Percentiles rank a stretch among this genome's conserved stretches.
These are phyloP conservation scores for Bos indicus DNA, from an alignment of 2,113 vertebrate genomes.

Conservation along the genomic window DNA sequence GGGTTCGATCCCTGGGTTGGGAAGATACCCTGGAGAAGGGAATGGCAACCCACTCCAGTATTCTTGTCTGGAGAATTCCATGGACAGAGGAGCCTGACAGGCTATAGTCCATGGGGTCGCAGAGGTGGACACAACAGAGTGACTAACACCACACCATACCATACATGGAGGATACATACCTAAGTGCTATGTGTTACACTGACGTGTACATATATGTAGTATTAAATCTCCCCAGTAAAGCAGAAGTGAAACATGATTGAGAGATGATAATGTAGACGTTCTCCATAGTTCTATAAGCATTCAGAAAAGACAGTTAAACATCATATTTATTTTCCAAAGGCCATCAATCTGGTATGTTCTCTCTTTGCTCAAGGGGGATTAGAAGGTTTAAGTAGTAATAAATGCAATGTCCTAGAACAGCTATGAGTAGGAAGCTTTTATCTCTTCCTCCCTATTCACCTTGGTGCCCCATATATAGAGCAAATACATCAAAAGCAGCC, in stretches of 20 bases:
- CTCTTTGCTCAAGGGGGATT: not conserved
- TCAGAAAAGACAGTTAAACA: not conserved
- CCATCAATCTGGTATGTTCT: not conserved
- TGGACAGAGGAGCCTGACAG: not conserved
- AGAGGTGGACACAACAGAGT: not conserved
- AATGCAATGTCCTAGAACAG: not conserved
- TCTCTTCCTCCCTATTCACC: not conserved
- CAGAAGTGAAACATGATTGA: slow-evolving; percentile 8
- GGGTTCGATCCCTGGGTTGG: not conserved
- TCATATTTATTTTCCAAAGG: slow-evolving; percentile 22
- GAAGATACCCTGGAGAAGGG: not conserved
- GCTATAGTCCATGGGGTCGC: not conserved
- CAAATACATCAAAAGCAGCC: not conserved
- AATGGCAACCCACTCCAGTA: not conserved
- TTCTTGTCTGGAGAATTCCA: not conserved
- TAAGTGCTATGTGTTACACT: not conserved
- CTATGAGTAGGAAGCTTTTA: not conserved
- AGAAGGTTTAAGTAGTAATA: not conserved
- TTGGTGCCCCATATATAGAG: not conserved
- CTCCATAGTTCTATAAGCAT: not conserved
- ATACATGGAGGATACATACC: not conserved
- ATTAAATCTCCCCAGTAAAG: not conserved
- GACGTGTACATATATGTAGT: not conserved
- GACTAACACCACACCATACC: not conserved
- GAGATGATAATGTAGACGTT: not conserved